A percentile compares a stretch with the other conserved stretches of the same genome.
Conservation (phyloP, 1,140 invertebrate species). For the Zophobas atratus region DNA sequence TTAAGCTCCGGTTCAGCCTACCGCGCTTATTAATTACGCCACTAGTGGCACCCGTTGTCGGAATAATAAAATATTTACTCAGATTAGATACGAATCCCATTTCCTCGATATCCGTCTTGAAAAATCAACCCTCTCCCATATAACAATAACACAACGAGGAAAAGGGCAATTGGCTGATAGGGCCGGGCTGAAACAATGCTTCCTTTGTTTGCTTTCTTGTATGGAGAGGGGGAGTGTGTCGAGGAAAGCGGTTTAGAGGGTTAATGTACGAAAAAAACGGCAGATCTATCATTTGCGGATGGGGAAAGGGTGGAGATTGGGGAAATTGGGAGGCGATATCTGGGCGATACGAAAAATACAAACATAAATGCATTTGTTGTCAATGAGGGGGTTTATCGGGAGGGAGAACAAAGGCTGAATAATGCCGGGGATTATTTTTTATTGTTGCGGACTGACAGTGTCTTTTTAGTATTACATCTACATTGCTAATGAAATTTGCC, state of each 20-base stretch:
- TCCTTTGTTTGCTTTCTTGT: constrained; percentile 7
- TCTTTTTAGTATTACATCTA: no score
- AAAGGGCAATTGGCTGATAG: constrained; percentile 10
- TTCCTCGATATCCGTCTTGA: background rate
- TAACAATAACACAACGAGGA: constrained; percentile 19
- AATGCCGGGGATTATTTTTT: no score
- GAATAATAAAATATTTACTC: constrained; percentile 26
- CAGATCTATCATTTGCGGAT: background rate
- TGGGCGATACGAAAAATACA: no score
- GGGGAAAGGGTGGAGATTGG: no score
- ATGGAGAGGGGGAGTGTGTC: background rate
- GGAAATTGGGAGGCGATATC: no score
- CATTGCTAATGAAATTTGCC: no score
- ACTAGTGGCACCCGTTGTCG: constrained; percentile 21
- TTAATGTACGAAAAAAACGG: background rate
- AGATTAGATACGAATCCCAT: constrained; percentile 25
- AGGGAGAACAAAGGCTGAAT: no score
- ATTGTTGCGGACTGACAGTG: no score
- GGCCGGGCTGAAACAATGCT: constrained; percentile 9
- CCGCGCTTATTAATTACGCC: constrained; percentile 25
- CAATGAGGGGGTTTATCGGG: no score
- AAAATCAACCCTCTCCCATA: constrained; percentile 22
- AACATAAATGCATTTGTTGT: no score
- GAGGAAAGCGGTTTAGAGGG: background rate
- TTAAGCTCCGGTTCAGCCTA: background rate